A percentile compares a stretch with the other conserved stretches of the same genome.
These are phyloP conservation scores for Nymphalis c-album DNA, from an alignment of 2,888 invertebrate species.

Conservation along the genomic window DNA sequence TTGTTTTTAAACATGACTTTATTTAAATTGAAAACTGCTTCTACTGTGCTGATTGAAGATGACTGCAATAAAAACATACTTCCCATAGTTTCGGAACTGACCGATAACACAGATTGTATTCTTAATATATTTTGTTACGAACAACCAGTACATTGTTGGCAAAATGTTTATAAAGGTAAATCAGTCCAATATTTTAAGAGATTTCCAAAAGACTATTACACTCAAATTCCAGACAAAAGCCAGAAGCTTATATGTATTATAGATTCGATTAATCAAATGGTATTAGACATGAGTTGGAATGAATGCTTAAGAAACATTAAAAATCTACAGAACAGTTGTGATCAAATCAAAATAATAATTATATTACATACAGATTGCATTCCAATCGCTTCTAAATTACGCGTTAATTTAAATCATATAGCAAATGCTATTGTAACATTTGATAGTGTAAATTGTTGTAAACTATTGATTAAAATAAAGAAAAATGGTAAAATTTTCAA, in stretches of 20 bases:
- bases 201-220: conserved; percentile 44
- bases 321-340: conserved; percentile 47
- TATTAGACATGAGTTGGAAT: conserved; percentile 63
- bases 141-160: conserved; percentile 60
- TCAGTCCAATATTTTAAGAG: conserved; percentile 51
- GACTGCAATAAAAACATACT: conserved; percentile 61
- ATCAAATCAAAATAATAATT: conserved; percentile 59
- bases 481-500: conserved; percentile 79
- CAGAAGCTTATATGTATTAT: conserved; percentile 59
- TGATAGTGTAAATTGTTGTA: conserved; percentile 49
- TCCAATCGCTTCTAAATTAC: conserved; percentile 60
- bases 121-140: conserved; percentile 64
- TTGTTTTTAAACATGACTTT: conserved; percentile 54
- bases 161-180: conserved; percentile 53
- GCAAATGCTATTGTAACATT: conserved; percentile 63
- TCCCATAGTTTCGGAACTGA: conserved; percentile 58
- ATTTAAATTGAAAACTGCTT: conserved; percentile 60
- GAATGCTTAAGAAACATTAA: conserved; percentile 55
- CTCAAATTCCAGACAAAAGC: conserved; percentile 45
- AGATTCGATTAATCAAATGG: conserved; percentile 74
- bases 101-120: conserved; percentile 48
- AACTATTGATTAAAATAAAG: conserved; percentile 67
- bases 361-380: conserved; percentile 78
- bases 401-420: conserved; percentile 72
- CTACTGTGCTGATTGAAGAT: conserved; percentile 66